These are phyloP conservation scores for Hyla sarda DNA, from an alignment of 2,113 vertebrate species.

Conservation along the genomic window DNA sequence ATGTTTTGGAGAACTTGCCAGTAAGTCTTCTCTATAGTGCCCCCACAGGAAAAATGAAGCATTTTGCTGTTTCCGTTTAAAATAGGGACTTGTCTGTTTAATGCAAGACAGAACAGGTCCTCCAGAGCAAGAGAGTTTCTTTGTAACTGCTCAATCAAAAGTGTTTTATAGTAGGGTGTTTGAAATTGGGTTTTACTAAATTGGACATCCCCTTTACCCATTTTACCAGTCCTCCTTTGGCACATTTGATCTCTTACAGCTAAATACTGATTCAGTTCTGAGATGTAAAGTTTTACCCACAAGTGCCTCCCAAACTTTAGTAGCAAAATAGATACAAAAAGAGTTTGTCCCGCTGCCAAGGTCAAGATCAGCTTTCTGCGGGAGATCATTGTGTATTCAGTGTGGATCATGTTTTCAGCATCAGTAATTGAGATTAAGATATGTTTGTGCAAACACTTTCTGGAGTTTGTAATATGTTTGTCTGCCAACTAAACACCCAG, in stretches of 20 bases:
- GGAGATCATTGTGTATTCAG: neutral
- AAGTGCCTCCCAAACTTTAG: neutral
- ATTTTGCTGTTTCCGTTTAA: too few species aligned
- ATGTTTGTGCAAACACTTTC: conserved; percentile 26
- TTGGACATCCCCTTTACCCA: too few species aligned
- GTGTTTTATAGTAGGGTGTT: too few species aligned
- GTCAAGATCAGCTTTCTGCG: neutral
- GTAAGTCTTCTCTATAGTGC: too few species aligned
- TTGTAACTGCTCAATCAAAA: too few species aligned
- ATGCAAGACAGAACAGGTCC: too few species aligned
- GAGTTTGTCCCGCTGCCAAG: neutral
- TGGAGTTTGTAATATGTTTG: neutral
- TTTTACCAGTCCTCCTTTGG: neutral
- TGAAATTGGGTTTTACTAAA: too few species aligned
- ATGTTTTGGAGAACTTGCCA: too few species aligned
- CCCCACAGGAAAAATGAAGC: too few species aligned
- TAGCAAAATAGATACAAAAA: neutral
- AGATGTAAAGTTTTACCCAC: neutral
- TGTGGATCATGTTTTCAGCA: neutral
- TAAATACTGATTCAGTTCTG: neutral
- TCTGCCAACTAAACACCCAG: conserved; percentile 19
- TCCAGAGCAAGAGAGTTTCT: too few species aligned
- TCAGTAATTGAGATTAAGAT: conserved; percentile 15
- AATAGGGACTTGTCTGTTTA: too few species aligned
- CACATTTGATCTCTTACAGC: neutral